These are phyloP conservation scores for Mnemiopsis leidyi DNA, from an alignment of 37 sponge, comb jelly and placozoan genomes.

Conservation along the genomic window DNA sequence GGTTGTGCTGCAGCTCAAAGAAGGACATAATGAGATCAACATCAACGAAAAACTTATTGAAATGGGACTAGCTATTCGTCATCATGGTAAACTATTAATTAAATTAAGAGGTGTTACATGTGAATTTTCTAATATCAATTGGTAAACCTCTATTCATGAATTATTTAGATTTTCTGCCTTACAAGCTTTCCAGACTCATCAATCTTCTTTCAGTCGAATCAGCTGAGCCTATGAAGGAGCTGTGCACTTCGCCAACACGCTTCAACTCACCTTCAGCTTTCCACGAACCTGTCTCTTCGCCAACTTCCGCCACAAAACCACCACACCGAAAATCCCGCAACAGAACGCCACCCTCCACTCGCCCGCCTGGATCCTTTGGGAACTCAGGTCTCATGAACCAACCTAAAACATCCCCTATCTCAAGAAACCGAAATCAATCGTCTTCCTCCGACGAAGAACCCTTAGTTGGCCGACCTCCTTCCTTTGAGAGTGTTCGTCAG, in stretches of 20 bases:
- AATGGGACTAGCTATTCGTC: not conserved
- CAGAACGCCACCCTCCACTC: not conserved
- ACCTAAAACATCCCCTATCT: not conserved
- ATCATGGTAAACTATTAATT: too few species aligned
- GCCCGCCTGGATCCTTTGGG: too few species aligned
- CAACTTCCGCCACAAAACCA: not conserved
- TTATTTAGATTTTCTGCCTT: too few species aligned
- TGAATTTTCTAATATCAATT: too few species aligned
- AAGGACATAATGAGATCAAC: not conserved
- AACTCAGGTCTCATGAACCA: not conserved
- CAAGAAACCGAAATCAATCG: not conserved
- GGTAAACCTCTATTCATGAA: too few species aligned
- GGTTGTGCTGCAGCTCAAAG: not conserved
- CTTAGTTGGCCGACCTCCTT: not conserved
- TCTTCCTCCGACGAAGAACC: not conserved
- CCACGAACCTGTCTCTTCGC: not conserved
- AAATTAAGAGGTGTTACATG: too few species aligned
- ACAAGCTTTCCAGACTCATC: too few species aligned
- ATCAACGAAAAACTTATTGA: conserved; percentile 14
- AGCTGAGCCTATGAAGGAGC: not conserved
- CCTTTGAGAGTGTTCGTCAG: not conserved
- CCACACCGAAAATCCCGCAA: not conserved
- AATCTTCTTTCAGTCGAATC: conserved; percentile 3
- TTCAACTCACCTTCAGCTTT: not conserved
- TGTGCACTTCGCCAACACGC: conserved; percentile 19